phyloP scores from a whole-genome alignment of 92 coral and sea anemone species.

The Epizoanthus stellaris region DNA sequence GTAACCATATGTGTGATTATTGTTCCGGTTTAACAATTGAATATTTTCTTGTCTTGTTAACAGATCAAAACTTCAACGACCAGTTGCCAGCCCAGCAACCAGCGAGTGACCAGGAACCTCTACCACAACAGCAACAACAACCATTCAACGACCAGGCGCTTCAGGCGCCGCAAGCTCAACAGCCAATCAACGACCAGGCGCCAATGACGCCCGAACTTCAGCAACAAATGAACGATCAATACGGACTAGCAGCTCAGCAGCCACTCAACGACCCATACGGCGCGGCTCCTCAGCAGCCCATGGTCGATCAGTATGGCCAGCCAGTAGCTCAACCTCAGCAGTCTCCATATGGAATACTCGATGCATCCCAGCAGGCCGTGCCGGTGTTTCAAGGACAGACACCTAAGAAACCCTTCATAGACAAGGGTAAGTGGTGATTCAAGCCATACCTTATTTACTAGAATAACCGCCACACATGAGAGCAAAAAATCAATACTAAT shows the following conservation, averaged over 20 bases:
- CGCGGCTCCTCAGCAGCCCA: slow-evolving; percentile 45
- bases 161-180: slow-evolving; percentile 27
- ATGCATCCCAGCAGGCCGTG: slow-evolving; percentile 69
- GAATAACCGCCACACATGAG: no score
- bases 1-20: neutral
- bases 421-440: neutral
- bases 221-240: slow-evolving; percentile 37
- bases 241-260: slow-evolving; percentile 35
- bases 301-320: slow-evolving; percentile 45
- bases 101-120: slow-evolving; percentile 3
- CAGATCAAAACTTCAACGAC: slow-evolving; percentile 31
- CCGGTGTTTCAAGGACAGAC: slow-evolving; percentile 84
- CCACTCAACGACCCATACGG: slow-evolving; percentile 20
- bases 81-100: slow-evolving; percentile 32
- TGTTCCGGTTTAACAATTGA: neutral
- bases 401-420: slow-evolving; percentile 73
- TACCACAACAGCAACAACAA: slow-evolving; percentile 23
- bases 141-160: slow-evolving; percentile 21
- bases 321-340: slow-evolving; percentile 37
- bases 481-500: neutral
- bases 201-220: slow-evolving; percentile 36
- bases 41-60: neutral
- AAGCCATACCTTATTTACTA: neutral
- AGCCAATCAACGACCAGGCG: slow-evolving; percentile 16
- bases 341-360: slow-evolving; percentile 66